Base-by-base conservation (phyloP, 2,888 invertebrate genomes). In the Heliconius sara region DNA sequence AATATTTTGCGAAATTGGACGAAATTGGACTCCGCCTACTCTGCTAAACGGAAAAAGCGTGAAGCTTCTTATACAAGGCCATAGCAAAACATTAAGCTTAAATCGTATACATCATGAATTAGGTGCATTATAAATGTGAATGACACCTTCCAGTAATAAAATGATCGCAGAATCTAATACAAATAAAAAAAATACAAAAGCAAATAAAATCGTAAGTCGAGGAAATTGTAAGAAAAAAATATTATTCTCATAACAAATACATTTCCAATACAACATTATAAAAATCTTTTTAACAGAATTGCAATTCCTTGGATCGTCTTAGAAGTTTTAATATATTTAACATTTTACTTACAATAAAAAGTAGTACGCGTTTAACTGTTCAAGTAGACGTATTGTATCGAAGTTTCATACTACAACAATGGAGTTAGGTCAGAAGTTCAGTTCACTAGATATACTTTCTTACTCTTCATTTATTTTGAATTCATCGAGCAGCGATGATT, bases 301-400 rank as follows among this genome's bases (percentile, higher is more conserved):
- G 19, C 43, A 65, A 75, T 27, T 47, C 43, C 5, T 65, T 47
- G 25, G 27, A 66, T 66, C 65, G 19, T 22, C 65, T 66, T 66
- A 75, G 75, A 75, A 65, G 65, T 75, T 66, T 52, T 47, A 30
- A 73, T 73, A 73, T 60, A 73, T 60, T 60, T 34, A 73, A 57
- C 73, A 39, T 73, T 66, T 75, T 75, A 65, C 66, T 75, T 66
- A 47, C 43, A 75, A 75, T 47, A 65, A 65, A 65, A 75, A 65
- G 60, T 75, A 65, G 9, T 47, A 43, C 43, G 65, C 43, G 65
- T 65, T 73, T 22, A 47, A 75, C 65, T 66, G 65, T 66, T 60
- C 63, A 43, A 63, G 65, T 66, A 66, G 25, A 63, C 12, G 75
- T 65, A 19, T 75, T 75, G 75, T 75, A 43, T 75, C 65, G 47